Base-by-base conservation (phyloP, 2,797 vertebrate genomes). In the Bovichtus diacanthus region DNA sequence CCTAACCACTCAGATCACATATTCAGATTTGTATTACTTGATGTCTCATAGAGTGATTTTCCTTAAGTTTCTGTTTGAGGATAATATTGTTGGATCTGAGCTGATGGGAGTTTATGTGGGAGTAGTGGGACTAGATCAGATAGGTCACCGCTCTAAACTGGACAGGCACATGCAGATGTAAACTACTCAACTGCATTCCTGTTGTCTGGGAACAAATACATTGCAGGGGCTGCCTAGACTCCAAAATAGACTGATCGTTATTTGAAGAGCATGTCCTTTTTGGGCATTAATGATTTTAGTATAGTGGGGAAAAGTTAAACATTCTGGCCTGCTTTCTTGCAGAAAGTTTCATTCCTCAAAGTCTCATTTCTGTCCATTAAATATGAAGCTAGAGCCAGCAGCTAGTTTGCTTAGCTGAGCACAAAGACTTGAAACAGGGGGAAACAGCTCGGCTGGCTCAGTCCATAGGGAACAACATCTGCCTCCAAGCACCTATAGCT, bases 171-270 rank as follows among this genome's bases (percentile, higher is more conserved):
- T 18, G n/a, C 39, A 69, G 86, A 84, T 49, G 69, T 73, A 69
- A 86, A 80, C 65, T 62, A 68, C 51, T 76, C 60, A 49, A 19
- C 51, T 58, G 72, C 87, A 91, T 90, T 89, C 90, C 80, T 86
- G 71, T 31, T 70, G 88, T 82, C 87, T 88, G 88, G 87, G 87
- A 89, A 87, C 84, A 74, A 81, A 84, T 71, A 63, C 59, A 81
- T 70, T 23, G 13, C 19, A 29, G 29, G 21, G n/a, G n/a, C 63
- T 59, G 59, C n/a, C 21, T 44, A 0, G 7, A 38, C 47, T 66
- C 78, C 70, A 54, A 54, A 70, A 59, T 16, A 77, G 53, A 73
- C 56, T 23, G 61, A 70, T 70, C 53, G 74, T 49, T n/a, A 73
- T 23, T 23, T 43, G 13, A 60, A 54, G 46, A 76, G 31, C 27